Conservation (phyloP, 2,113 vertebrate species). For the Chrysemys picta region DNA sequence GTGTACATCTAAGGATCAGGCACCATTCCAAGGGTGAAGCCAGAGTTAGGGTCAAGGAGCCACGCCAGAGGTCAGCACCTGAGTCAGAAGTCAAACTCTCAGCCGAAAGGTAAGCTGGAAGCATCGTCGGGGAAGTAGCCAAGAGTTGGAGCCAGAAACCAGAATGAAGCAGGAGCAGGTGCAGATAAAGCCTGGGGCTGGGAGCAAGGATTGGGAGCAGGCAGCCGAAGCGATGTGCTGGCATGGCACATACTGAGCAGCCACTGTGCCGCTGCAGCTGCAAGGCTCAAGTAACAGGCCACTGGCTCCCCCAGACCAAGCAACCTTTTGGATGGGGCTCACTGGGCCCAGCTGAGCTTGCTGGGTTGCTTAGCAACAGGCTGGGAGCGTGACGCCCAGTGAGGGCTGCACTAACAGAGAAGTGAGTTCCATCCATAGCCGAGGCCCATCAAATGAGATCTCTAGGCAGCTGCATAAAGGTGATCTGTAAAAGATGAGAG, state of each 20-base stretch:
- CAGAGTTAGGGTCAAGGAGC: neutral
- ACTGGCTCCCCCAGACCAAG: neutral
- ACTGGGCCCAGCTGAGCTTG: neutral
- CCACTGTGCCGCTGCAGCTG: neutral
- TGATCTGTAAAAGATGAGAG: neutral
- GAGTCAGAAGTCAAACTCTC: neutral
- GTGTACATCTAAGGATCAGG: neutral
- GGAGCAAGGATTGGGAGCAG: neutral
- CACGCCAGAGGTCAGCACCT: neutral
- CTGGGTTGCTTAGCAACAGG: neutral
- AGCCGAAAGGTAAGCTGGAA: neutral
- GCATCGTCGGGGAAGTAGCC: neutral
- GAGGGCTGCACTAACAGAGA: rapidly evolving
- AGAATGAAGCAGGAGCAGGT: neutral
- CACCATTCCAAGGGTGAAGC: neutral
- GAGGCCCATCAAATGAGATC: rapidly evolving
- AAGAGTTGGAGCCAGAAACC: neutral
- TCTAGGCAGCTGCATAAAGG: neutral
- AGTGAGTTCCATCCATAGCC: neutral
- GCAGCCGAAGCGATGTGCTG: neutral
- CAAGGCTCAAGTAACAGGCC: neutral
- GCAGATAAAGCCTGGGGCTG: neutral
- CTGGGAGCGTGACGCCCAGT: rapidly evolving
- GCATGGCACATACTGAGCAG: neutral
- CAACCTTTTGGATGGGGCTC: neutral